Base-by-base conservation (phyloP, 2,113 vertebrate species). In the Excalfactoria chinensis region DNA sequence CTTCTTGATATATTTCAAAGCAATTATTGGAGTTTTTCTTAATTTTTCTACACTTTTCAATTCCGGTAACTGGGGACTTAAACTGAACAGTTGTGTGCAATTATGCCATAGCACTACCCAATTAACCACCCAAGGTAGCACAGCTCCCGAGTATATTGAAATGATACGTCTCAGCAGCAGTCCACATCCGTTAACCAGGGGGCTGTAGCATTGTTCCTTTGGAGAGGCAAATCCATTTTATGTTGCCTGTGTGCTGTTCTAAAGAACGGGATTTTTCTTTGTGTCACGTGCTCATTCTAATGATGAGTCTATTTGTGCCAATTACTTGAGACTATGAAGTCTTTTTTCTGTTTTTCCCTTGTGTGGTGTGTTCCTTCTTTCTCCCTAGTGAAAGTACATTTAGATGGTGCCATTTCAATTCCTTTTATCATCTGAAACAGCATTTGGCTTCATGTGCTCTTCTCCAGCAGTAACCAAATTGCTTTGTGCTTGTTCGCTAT, bases 111-210 rank as follows among this genome's bases (percentile, higher is more conserved):
- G 71, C 55, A 70, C 75, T 73, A 76, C 82, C 71, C 91, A 93
- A 85, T 93, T 96, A 91, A 87, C 74, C 71, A 91, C 93, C 91
- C 58, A 84, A 94, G 84, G 94, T 9, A 93, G 68, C 75, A 30
- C 28, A 73, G 82, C 60, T 91, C 64, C 53, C 4, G 87, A 69
- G 58, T 70, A 73, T 55, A 72, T 64, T 59, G 73, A 73, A 79
- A 87, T 67, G 63, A 22, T 69, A 14, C 21, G 4, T 87, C 89
- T 43, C 91, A 73, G 91, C 87, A 80, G 84, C 40, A 58, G 12
- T 30, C 51, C 0, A 0, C 59, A 34, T 66, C 76, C 58, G 20
- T 62, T 51, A 91, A 87, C 49, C 21, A 63, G 59, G 85, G 74
- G 32, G 32, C 84, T 87, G 28, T 7, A 89, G 71, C 67, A 79